Evolutionary conservation across 53 echinoderm and acorn worm genomes (phyloP).

Genomic region (Holothuria scabra): DNA sequence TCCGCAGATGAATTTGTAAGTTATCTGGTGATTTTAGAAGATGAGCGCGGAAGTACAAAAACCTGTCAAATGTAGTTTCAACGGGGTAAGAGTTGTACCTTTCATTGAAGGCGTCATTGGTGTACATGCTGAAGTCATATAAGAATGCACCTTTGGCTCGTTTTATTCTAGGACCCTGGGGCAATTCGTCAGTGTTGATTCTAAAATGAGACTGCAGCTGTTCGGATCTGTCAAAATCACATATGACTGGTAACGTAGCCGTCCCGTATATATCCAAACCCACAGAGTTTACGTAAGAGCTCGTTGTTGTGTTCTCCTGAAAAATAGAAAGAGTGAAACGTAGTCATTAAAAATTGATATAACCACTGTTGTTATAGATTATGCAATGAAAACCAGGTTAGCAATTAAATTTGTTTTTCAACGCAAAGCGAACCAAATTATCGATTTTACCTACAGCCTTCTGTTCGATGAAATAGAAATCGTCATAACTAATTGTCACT

Average conservation of each 20-base stretch:
- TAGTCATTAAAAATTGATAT: no score
- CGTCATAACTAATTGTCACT: no score
- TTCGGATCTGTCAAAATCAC: conserved; percentile 17
- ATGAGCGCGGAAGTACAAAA: conserved; percentile 17
- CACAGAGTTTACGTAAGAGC: conserved; percentile 7
- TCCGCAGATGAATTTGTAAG: conserved; percentile 20
- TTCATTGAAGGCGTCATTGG: neutral
- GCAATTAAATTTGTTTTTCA: no score
- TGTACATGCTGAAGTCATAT: conserved; percentile 22
- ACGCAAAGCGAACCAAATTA: no score
- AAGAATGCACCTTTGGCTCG: conserved; percentile 6
- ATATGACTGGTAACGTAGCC: neutral
- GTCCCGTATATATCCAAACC: conserved; percentile 1
- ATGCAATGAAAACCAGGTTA: no score
- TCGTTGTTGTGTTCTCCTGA: conserved; percentile 6
- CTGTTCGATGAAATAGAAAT: no score
- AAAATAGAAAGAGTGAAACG: no score
- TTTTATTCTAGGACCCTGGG: neutral
- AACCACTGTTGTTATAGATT: no score
- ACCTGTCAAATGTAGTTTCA: neutral
- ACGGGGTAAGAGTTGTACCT: conserved; percentile 12
- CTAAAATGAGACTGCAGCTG: neutral
- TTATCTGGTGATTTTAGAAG: conserved; percentile 8
- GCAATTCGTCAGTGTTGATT: neutral
- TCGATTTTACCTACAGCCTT: no score